These are phyloP conservation scores for Drosophila sechellia DNA, from an alignment of 1,140 invertebrate species.

Conservation along the genomic window DNA sequence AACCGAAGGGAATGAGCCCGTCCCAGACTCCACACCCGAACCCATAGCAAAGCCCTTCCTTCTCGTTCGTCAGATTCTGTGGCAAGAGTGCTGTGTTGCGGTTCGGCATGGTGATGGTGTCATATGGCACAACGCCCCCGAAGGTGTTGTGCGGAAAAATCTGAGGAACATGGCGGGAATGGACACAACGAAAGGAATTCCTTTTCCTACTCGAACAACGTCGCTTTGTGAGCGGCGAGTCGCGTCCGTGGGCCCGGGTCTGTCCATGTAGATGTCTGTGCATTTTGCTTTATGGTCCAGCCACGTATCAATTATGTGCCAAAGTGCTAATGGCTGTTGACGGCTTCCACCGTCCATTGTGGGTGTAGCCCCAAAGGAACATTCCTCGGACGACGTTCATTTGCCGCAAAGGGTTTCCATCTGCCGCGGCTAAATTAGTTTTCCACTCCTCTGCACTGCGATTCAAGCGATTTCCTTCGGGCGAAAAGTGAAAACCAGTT, in stretches of 20 bases:
- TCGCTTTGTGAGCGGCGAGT: conserved; percentile 60
- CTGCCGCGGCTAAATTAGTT: conserved; percentile 35
- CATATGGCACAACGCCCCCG: conserved; percentile 79
- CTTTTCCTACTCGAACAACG: conserved; percentile 56
- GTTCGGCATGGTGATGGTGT: conserved; percentile 54
- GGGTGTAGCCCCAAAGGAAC: conserved; percentile 40
- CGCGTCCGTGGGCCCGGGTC: conserved; percentile 26
- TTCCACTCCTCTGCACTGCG: not conserved
- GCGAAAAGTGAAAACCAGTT: conserved; percentile 74
- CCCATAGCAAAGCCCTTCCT: conserved; percentile 55
- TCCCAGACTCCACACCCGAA: conserved; percentile 12
- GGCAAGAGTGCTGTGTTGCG: conserved; percentile 33
- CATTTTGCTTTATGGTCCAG: conserved; percentile 76
- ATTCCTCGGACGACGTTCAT: conserved; percentile 27
- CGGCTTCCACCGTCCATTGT: conserved; percentile 56
- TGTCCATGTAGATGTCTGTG: conserved; percentile 66
- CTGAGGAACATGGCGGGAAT: conserved; percentile 63
- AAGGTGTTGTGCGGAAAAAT: conserved; percentile 77
- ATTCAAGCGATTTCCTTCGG: conserved; percentile 35
- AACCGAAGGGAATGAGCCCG: conserved; percentile 22
- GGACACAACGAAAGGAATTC: conserved; percentile 23
- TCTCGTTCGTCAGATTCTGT: conserved; percentile 40
- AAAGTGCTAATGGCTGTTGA: conserved; percentile 84
- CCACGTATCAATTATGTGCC: conserved; percentile 84
- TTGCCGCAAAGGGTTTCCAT: conserved; percentile 32